Evolutionary conservation across 2,797 vertebrate genomes (phyloP), one percentile per base, ranked within the genome.

Genomic region (Oreochromis mossambicus): DNA sequence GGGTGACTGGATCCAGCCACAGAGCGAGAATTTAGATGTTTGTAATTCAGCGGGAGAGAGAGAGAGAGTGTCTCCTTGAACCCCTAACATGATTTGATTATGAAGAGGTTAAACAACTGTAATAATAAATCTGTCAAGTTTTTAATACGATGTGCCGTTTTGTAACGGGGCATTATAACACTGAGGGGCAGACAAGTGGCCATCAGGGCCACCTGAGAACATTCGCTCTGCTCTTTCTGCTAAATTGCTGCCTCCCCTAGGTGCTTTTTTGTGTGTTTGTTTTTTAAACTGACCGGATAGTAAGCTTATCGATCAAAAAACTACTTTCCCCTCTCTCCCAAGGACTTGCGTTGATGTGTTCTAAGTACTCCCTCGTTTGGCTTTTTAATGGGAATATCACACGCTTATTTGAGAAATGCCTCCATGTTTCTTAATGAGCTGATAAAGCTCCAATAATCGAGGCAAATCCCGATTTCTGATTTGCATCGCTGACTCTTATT

Each of bases 81-180:
- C 92, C 91, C 83, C 80, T 70, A 83, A 86, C 88, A 92, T 82
- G 89, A 93, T 94, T 94, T 92, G 88, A 94, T 95, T 92, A 92
- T 89, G 81, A 91, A 90, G 87, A 94, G 95, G 95, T 96, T 94
- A 94, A 94, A 92, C 89, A 95, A 89, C 92, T 89, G 91, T 93
- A 93, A 95, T 92, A 93, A 96, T 95, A 94, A 94, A 95, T 95
- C 93, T 93, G 93, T 94, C 94, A 93, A 41, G 78, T 82, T 88
- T 93, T 90, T 93, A 93, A 94, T 92, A 92, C 90, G 89, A 93
- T 89, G 90, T 94, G 92, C 89, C 88, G 80, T 92, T 92, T 92
- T 88, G 86, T 86, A 80, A 80, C 17, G 15, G 70, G 88, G 66
- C 88, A 83, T 92, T 86, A 91, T 88, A 80, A 88, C 86, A 70